Percentiles rank a stretch among this genome's conserved stretches.
Conservation (phyloP, 2,888 invertebrate genomes). For the Boloria euphrosyne region DNA sequence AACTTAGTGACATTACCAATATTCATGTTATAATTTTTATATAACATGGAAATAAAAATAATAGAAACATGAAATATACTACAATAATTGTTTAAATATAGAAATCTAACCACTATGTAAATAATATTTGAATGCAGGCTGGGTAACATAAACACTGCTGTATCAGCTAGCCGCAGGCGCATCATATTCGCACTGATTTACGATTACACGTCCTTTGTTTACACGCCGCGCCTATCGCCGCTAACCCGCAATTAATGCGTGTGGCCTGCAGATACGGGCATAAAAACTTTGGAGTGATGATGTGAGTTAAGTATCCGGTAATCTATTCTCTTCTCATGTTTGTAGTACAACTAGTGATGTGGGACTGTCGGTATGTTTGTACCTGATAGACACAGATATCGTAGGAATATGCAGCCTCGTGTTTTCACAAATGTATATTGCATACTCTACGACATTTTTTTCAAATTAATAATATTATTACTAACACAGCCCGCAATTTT, state of each 20-base stretch:
- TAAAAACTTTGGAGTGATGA: constrained; percentile 1
- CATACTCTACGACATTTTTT: too few relatives aligned
- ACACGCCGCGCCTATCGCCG: constrained; percentile 45
- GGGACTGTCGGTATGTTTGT: not conserved
- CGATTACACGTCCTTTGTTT: constrained; percentile 54
- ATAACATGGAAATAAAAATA: too few relatives aligned
- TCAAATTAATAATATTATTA: too few relatives aligned
- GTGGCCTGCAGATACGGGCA: constrained; percentile 27
- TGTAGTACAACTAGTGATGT: not conserved
- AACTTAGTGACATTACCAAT: too few relatives aligned
- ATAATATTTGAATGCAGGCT: not conserved
- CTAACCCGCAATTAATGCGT: constrained; percentile 38
- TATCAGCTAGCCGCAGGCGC: constrained; percentile 36
- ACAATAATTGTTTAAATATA: not conserved
- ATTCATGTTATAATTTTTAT: too few relatives aligned
- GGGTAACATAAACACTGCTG: constrained; percentile 23
- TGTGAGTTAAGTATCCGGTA: constrained; percentile 7
- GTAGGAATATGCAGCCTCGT: too few relatives aligned
- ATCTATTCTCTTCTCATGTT: not conserved
- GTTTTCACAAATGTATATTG: too few relatives aligned
- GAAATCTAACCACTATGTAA: constrained; percentile 12
- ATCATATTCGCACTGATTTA: constrained; percentile 49
- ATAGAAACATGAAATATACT: too few relatives aligned
- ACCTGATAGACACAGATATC: not conserved
- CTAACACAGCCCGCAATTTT: too few relatives aligned